Percentiles rank a stretch among this genome's conserved stretches.
Evolutionary conservation across 2,113 vertebrate species (phyloP).

Genomic region (Strix aluco): DNA sequence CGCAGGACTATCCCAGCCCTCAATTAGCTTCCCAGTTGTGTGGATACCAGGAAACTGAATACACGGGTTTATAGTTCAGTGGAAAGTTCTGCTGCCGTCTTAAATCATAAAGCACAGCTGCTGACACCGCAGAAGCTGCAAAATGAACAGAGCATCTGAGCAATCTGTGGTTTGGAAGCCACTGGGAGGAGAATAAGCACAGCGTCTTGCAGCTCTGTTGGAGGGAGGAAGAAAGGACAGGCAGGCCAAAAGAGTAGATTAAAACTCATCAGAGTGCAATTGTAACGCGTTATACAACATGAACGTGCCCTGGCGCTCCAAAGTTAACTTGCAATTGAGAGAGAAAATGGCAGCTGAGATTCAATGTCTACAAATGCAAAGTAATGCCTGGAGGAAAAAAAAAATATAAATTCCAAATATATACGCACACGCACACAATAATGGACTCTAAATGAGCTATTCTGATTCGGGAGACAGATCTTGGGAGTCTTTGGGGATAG

Average conservation of each 20-base stretch:
- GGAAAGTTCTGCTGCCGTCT: constrained; percentile 46
- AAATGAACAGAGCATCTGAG: neutral
- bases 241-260: neutral
- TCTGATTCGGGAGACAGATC: neutral
- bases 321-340: neutral
- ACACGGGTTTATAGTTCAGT: neutral
- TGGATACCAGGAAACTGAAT: constrained; percentile 42
- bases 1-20: neutral
- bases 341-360: neutral
- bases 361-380: neutral
- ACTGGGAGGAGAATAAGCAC: neutral
- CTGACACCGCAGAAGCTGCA: constrained; percentile 54
- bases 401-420: neutral
- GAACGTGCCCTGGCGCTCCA: accelerated
- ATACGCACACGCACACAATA: accelerated
- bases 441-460: neutral
- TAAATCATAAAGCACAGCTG: constrained; percentile 52
- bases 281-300: neutral
- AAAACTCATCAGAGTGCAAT: constrained; percentile 2
- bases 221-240: neutral
- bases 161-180: neutral
- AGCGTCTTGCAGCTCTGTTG: neutral
- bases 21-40: neutral
- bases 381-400: neutral
- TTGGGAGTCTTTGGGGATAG: neutral